Evolutionary conservation across 1,140 invertebrate species (phyloP).

Genomic region (Hylaeus volcanicus): DNA sequence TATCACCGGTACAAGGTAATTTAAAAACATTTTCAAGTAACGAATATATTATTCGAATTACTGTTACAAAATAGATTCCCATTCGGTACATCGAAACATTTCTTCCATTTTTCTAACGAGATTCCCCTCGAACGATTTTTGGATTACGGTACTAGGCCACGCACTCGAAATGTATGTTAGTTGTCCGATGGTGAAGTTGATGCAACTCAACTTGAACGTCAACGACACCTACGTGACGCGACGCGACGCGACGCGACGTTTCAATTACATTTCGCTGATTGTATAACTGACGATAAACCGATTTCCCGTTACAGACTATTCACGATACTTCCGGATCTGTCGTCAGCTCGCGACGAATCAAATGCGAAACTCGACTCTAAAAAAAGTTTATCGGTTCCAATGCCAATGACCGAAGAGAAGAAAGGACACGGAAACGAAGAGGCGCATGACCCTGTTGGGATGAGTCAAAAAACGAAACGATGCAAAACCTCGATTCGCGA

Average conservation of each 20-base stretch:
- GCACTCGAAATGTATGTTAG: constrained; percentile 51
- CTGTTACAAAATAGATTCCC: too few species aligned
- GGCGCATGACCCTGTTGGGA: neutral
- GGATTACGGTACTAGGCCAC: constrained; percentile 8
- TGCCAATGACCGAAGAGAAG: constrained; percentile 22
- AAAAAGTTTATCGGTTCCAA: constrained; percentile 45
- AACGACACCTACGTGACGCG: too few species aligned
- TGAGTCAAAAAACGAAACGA: constrained; percentile 53
- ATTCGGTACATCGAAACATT: constrained; percentile 42
- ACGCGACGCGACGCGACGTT: neutral
- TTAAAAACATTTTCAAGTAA: too few species aligned
- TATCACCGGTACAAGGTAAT: constrained; percentile 4
- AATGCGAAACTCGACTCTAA: constrained; percentile 10
- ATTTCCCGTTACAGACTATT: neutral
- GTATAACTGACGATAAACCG: too few species aligned
- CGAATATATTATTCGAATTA: too few species aligned
- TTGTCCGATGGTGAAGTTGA: neutral
- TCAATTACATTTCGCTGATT: constrained; percentile 6
- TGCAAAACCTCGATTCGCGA: constrained; percentile 37
- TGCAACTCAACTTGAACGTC: constrained; percentile 1
- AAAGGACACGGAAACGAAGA: neutral
- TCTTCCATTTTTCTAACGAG: constrained; percentile 47
- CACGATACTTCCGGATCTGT: neutral
- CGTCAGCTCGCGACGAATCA: too few species aligned
- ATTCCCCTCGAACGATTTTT: constrained; percentile 28